These are phyloP conservation scores for Solenopsis fugax DNA, from an alignment of 1,140 invertebrate species.

Conservation along the genomic window DNA sequence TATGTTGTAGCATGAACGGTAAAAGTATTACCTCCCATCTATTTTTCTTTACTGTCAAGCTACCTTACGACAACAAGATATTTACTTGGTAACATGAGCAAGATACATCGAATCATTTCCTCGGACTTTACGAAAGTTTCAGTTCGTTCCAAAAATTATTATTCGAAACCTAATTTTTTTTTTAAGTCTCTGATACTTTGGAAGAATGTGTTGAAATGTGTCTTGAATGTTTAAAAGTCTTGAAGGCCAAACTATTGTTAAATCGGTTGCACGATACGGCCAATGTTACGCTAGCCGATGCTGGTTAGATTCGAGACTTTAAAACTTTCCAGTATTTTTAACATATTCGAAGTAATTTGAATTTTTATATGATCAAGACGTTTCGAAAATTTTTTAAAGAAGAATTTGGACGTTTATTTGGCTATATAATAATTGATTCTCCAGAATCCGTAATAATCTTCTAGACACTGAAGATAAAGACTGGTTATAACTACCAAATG, in stretches of 20 bases:
- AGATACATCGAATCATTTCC: neutral
- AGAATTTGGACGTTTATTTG: neutral
- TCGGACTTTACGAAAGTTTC: neutral
- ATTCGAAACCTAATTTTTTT: neutral
- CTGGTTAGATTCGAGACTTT: neutral
- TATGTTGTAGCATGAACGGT: no score
- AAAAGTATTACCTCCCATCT: neutral
- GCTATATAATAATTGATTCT: neutral
- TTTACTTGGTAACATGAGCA: neutral
- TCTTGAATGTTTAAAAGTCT: neutral
- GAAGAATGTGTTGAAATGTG: neutral
- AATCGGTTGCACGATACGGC: neutral
- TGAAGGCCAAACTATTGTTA: neutral
- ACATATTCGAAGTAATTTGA: neutral
- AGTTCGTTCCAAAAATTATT: constrained; percentile 2
- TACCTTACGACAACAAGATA: neutral
- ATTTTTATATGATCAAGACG: no score
- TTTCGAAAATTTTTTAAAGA: neutral
- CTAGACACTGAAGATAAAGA: no score
- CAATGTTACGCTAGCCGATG: neutral
- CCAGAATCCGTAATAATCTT: neutral
- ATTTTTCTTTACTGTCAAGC: neutral
- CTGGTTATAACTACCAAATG: no score
- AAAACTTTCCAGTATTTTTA: neutral
- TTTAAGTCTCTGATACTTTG: neutral